Evolutionary conservation across 2,888 invertebrate species (phyloP).

Genomic region (Mythimna lalbum): DNA sequence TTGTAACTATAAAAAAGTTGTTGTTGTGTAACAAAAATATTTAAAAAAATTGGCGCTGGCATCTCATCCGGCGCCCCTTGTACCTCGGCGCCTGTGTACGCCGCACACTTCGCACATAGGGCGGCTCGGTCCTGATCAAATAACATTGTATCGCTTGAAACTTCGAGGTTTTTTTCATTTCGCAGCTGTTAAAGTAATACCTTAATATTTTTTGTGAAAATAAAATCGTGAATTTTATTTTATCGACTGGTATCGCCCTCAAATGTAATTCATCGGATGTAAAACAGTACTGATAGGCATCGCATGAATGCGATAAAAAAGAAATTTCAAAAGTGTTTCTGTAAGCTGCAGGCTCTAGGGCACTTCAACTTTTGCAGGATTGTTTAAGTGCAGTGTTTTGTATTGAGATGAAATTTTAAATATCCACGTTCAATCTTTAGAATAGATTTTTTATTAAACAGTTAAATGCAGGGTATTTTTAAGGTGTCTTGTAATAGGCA

Average conservation of each 20-base stretch:
- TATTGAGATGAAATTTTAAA: conserved; percentile 77
- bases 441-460: conserved; percentile 42
- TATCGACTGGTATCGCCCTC: conserved; percentile 80
- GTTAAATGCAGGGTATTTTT: conserved; percentile 30
- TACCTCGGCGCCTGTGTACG: no score
- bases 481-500: conserved; percentile 34
- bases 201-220: conserved; percentile 77
- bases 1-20: no score
- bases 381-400: conserved; percentile 86
- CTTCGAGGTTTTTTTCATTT: conserved; percentile 77
- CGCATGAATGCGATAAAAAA: conserved; percentile 82
- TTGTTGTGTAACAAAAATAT: no score
- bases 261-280: conserved; percentile 84
- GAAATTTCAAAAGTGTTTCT: conserved; percentile 77
- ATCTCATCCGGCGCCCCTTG: no score
- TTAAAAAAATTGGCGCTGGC: no score
- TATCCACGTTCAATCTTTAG: conserved; percentile 61
- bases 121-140: no score
- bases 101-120: no score
- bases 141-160: conserved; percentile 80
- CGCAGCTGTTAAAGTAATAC: conserved; percentile 87
- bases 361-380: conserved; percentile 77
- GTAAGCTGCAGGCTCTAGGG: conserved; percentile 77
- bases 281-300: conserved; percentile 87
- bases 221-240: conserved; percentile 84